Evolutionary conservation across 2,888 invertebrate species (phyloP), one percentile per base, ranked within the genome.

Genomic region (Drosophila mercatorum): DNA sequence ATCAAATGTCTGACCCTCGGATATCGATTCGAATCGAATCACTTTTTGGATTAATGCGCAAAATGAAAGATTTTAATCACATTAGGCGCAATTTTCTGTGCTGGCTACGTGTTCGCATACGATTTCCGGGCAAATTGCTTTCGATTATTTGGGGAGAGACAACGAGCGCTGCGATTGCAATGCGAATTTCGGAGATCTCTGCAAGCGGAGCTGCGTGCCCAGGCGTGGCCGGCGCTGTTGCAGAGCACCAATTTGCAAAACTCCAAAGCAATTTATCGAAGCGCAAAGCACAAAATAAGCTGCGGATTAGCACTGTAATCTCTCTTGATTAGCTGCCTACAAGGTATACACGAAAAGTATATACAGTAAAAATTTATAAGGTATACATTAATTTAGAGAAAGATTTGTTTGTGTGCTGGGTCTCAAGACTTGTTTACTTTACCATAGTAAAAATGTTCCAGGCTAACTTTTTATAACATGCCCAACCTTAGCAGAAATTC

Each of bases 1-100:
- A 85, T 85, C 84, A 85, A 85, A 72, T 85, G 84, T 85, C 86
- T 88, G 84, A 86, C 77, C 77, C 68, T 59, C 80, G 65, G 61
- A 81, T 64, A 67, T 58, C 57, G 28, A 51, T 44, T 40, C 68
- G 68, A 66, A 67, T 58, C 57, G 28, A 51, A 47, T 40, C 68
- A 71, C 51, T 77, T 73, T 73, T 72, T 55, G 40, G 63, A 52
- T 36, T 78, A 81, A 88, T 86, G 72, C 77, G 74, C 59, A 69
- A 86, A 86, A 84, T 87, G 82, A 87, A 87, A 80, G 84, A 84
- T 72, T 73, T 87, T 84, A 87, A 89, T 89, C 89, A 78, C 75
- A 84, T 87, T 87, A 89, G 75, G 59, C 62, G 51, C 78, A 86
- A 80, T 85, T 88, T 88, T 60, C 70, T 75, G 56, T 28, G 46